Evolutionary conservation across 2,888 invertebrate species (phyloP).

Genomic region (Emmelina monodactyla): DNA sequence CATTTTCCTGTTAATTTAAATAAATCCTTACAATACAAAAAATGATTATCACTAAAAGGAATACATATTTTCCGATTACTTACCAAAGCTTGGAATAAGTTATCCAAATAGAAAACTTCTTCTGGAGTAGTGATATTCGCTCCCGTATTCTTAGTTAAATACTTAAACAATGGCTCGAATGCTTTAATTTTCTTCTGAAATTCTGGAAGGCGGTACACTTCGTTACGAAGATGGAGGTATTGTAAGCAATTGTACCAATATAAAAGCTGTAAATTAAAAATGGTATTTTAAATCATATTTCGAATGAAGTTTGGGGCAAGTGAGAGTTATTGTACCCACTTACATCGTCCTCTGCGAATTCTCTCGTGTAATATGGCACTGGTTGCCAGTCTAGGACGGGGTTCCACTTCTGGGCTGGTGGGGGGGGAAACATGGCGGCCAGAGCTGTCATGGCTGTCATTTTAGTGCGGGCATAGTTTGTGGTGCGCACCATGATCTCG

Average conservation of each 20-base stretch:
- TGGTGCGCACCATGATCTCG: constrained; percentile 64
- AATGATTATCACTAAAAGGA: not conserved
- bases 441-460: constrained; percentile 75
- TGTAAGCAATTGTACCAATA: constrained; percentile 55
- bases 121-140: constrained; percentile 42
- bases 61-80: constrained; percentile 1
- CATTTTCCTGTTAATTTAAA: constrained; percentile 37
- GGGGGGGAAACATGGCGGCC: constrained; percentile 74
- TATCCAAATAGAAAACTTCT: constrained; percentile 53
- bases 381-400: constrained; percentile 71
- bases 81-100: constrained; percentile 56
- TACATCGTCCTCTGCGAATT: constrained; percentile 42
- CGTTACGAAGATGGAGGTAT: constrained; percentile 33
- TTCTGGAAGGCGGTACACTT: constrained; percentile 32
- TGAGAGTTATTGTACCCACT: constrained; percentile 27
- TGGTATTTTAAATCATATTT: not conserved
- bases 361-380: constrained; percentile 61
- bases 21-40: not conserved
- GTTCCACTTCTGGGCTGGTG: constrained; percentile 63
- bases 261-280: constrained; percentile 30
- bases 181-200: constrained; percentile 29
- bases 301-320: no score
- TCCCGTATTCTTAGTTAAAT: constrained; percentile 33
- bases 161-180: constrained; percentile 32
- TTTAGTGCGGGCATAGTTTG: constrained; percentile 76